A percentile compares a stretch with the other conserved stretches of the same genome.
Evolutionary conservation across 92 coral and sea anemone species (phyloP).

Genomic region (Isaurus tuberculatus): DNA sequence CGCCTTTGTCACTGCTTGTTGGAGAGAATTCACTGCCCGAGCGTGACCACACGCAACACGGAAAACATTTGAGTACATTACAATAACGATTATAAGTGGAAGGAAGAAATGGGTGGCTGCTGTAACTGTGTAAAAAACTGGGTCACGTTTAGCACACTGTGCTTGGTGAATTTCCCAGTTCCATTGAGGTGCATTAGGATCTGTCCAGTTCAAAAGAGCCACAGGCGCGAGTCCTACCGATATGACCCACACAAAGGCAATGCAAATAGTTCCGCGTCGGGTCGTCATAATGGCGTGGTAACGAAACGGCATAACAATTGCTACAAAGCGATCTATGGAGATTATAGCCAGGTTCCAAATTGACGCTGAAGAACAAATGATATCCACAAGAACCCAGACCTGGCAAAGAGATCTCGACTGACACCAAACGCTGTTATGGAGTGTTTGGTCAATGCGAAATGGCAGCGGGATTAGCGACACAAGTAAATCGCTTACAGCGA

Average conservation of each 20-base stretch:
- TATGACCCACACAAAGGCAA: conserved; percentile 75
- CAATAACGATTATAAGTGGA: conserved; percentile 76
- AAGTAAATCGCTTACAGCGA: conserved; percentile 88
- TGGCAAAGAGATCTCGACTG: conserved; percentile 56
- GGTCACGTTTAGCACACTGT: conserved; percentile 68
- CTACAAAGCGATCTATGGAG: conserved; percentile 88
- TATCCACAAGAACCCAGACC: conserved; percentile 78
- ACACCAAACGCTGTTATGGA: conserved; percentile 83
- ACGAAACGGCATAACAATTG: conserved; percentile 87
- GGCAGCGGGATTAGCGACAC: conserved; percentile 77
- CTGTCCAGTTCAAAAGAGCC: conserved; percentile 80
- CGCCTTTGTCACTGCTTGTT: conserved; percentile 53
- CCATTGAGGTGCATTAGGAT: conserved; percentile 38
- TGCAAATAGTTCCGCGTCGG: conserved; percentile 57
- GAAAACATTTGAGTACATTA: conserved; percentile 83
- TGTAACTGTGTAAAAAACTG: conserved; percentile 73
- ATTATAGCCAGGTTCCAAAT: conserved; percentile 91
- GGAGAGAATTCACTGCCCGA: conserved; percentile 84
- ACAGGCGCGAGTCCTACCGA: conserved; percentile 62
- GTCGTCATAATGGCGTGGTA: conserved; percentile 84
- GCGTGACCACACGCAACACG: conserved; percentile 91
- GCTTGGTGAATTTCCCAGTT: conserved; percentile 16
- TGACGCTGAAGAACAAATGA: conserved; percentile 83
- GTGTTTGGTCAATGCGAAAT: conserved; percentile 74
- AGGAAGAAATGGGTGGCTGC: conserved; percentile 69